phyloP scores from a whole-genome alignment of 1,140 invertebrate species.

The Argopecten irradians region DNA sequence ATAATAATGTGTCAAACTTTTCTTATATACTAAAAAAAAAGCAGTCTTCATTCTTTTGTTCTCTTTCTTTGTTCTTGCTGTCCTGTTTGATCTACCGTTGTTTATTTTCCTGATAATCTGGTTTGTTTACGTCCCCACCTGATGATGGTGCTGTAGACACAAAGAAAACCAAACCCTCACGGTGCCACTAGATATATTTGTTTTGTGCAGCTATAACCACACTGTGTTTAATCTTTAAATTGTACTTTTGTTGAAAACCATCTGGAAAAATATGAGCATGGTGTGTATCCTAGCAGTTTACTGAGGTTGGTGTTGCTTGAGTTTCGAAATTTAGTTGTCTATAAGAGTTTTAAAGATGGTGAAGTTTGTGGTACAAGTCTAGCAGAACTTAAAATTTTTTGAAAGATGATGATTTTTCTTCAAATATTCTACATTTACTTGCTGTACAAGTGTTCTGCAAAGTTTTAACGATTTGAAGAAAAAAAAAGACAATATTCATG shows the following conservation, averaged over 20 bases:
- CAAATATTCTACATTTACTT: too few relatives aligned
- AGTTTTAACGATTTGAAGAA: too few relatives aligned
- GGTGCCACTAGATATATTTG: neutral
- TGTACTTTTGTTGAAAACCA: neutral
- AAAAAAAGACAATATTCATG: too few relatives aligned
- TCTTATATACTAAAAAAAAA: neutral
- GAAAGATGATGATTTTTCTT: too few relatives aligned
- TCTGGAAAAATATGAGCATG: neutral
- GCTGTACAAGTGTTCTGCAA: too few relatives aligned
- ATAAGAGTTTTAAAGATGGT: neutral
- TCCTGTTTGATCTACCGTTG: neutral
- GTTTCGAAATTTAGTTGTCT: neutral
- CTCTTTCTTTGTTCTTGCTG: neutral
- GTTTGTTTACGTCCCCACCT: neutral
- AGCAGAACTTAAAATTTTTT: too few relatives aligned
- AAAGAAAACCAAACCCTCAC: neutral
- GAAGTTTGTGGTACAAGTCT: too few relatives aligned
- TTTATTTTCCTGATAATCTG: neutral
- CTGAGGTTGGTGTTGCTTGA: neutral
- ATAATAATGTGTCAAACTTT: neutral
- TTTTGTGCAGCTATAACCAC: neutral
- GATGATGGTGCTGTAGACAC: neutral
- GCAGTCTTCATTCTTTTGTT: neutral
- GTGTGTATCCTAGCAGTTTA: neutral
- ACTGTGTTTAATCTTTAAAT: neutral